Evolutionary conservation across 2,888 invertebrate genomes (phyloP).

Genomic region (Luffia ferchaultella): DNA sequence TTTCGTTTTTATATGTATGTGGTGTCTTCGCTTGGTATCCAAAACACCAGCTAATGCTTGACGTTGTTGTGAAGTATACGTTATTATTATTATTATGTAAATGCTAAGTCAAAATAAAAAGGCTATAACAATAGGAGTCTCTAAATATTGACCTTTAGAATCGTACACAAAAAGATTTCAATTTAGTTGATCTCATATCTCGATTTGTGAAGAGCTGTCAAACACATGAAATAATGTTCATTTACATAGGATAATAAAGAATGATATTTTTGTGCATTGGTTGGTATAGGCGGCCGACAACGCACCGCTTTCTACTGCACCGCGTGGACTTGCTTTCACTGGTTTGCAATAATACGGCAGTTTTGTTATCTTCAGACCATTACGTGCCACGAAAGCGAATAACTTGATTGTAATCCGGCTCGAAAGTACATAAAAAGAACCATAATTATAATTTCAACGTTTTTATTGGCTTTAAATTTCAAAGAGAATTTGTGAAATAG

Average conservation of each 20-base stretch:
- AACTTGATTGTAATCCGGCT: neutral
- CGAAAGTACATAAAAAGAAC: neutral
- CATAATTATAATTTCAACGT: neutral
- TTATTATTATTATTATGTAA: too few relatives aligned
- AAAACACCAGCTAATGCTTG: too few relatives aligned
- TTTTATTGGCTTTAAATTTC: neutral
- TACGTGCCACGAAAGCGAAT: neutral
- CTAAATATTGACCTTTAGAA: neutral
- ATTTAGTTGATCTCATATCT: neutral
- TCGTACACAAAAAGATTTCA: neutral
- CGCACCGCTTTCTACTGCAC: neutral
- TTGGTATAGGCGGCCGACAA: neutral
- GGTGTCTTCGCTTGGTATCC: too few relatives aligned
- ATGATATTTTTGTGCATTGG: neutral
- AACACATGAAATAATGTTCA: neutral
- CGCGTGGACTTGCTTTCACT: neutral
- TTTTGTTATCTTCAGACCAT: neutral
- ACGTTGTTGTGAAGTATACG: too few relatives aligned
- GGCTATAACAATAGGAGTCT: neutral
- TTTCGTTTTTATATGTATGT: too few relatives aligned
- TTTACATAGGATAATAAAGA: neutral
- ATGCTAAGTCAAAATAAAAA: too few relatives aligned
- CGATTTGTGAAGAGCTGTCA: neutral
- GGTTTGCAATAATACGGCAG: neutral
- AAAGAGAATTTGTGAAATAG: neutral